Evolutionary conservation across 2,113 vertebrate genomes (phyloP).

Genomic region (Merops nubicus): DNA sequence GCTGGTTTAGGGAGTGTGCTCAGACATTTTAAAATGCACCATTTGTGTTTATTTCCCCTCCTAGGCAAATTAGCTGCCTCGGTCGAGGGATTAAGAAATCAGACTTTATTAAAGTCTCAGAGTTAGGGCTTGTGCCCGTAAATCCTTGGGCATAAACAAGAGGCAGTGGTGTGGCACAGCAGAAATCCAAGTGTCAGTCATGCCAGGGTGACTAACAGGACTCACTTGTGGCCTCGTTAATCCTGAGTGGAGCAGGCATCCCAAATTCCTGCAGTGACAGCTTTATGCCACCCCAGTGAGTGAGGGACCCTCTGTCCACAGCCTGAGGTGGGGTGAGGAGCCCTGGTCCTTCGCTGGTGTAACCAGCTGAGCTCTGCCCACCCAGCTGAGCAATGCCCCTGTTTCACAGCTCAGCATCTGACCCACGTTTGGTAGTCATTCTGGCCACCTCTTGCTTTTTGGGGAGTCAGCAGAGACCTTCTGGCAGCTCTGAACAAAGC

Average conservation of each 20-base stretch:
- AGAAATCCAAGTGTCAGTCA: slow-evolving; percentile 9
- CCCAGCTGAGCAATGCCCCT: neutral
- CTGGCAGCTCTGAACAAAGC: neutral
- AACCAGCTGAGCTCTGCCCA: neutral
- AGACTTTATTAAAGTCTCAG: neutral
- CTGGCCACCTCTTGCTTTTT: neutral
- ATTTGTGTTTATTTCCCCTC: neutral
- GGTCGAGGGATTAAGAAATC: neutral
- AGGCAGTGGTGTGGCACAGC: neutral
- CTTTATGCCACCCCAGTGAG: neutral
- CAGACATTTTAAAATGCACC: neutral
- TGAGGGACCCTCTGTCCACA: neutral
- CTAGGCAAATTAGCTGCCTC: neutral
- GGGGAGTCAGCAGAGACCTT: neutral
- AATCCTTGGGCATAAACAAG: slow-evolving; percentile 13
- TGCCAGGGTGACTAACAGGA: neutral
- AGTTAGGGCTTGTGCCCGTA: neutral
- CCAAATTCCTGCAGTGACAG: neutral
- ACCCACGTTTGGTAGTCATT: slow-evolving; percentile 11
- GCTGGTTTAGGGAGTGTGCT: neutral
- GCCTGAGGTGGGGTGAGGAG: neutral
- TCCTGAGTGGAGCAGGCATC: slow-evolving; percentile 11
- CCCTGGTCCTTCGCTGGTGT: neutral
- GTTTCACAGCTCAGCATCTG: slow-evolving; percentile 20
- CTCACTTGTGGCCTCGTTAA: slow-evolving; percentile 47